phyloP scores from a whole-genome alignment of 2,888 invertebrate species.

The Dioctria linearis region DNA sequence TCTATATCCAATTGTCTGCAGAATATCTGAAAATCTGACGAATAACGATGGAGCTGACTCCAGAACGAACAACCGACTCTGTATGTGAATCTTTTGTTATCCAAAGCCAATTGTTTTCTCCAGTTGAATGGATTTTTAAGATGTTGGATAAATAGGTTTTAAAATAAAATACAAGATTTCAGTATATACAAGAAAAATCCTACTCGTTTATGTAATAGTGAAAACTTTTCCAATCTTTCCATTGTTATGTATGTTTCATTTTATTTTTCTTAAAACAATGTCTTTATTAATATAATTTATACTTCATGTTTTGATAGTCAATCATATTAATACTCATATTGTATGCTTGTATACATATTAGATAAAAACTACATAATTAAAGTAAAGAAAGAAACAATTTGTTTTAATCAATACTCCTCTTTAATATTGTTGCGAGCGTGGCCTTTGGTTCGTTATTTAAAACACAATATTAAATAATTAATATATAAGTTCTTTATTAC shows the following conservation, averaged over 20 bases:
- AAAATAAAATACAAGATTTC: slow-evolving; percentile 36
- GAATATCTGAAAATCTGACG: too few relatives aligned
- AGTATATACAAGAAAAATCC: slow-evolving; percentile 53
- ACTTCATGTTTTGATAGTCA: slow-evolving; percentile 48
- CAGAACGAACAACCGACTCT: too few relatives aligned
- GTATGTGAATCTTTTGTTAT: too few relatives aligned
- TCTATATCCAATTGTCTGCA: too few relatives aligned
- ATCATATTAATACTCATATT: slow-evolving; percentile 51
- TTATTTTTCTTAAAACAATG: slow-evolving; percentile 51
- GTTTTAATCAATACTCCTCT: too few relatives aligned
- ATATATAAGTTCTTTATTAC: too few relatives aligned
- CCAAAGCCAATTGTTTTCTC: too few relatives aligned
- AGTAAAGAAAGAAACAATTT: slow-evolving; percentile 52
- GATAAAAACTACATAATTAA: slow-evolving; percentile 23
- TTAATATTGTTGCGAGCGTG: too few relatives aligned
- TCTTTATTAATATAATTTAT: slow-evolving; percentile 50
- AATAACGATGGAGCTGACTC: too few relatives aligned
- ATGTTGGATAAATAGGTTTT: background rate
- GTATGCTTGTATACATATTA: slow-evolving; percentile 42
- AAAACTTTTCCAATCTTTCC: slow-evolving; percentile 50
- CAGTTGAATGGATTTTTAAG: too few relatives aligned
- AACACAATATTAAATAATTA: too few relatives aligned
- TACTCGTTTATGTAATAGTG: slow-evolving; percentile 52
- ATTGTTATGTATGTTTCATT: slow-evolving; percentile 49
- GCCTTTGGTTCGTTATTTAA: too few relatives aligned